Conservation (phyloP, 2,888 invertebrate species). For the Rhagonycha lutea region DNA sequence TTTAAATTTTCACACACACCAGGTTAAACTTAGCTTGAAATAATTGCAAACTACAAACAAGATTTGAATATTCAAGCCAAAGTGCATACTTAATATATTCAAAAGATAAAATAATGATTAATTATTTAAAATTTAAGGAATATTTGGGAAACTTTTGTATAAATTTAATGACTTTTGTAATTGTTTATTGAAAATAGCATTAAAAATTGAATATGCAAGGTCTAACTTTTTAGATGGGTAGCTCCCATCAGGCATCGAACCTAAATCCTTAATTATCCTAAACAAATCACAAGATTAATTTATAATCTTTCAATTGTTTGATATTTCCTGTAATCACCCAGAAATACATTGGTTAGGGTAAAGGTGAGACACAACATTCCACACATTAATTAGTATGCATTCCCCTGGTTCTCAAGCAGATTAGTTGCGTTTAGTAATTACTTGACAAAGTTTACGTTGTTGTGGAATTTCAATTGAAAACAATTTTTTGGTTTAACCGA, state of each 20-base stretch:
- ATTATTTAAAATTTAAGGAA: background rate
- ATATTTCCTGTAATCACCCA: background rate
- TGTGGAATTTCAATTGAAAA: background rate
- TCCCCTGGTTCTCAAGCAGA: background rate
- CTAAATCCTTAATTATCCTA: background rate
- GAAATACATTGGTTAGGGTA: background rate
- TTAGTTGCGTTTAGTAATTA: background rate
- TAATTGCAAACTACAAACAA: background rate
- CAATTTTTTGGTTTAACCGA: background rate
- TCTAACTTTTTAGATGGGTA: background rate
- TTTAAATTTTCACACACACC: background rate
- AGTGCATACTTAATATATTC: background rate
- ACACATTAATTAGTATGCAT: background rate
- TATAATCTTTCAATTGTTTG: background rate
- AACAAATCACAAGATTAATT: background rate
- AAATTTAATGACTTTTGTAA: background rate
- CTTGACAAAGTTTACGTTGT: background rate
- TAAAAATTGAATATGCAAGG: too few relatives aligned
- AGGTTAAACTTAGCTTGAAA: background rate
- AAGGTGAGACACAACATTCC: background rate
- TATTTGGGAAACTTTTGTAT: background rate
- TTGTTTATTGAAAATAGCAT: background rate
- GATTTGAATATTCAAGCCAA: background rate
- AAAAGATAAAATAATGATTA: background rate
- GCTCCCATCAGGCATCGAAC: background rate